A percentile compares a stretch with the other conserved stretches of the same genome.
Evolutionary conservation across 2,113 vertebrate species (phyloP).

Genomic region (mouse (Mus musculus)): DNA sequence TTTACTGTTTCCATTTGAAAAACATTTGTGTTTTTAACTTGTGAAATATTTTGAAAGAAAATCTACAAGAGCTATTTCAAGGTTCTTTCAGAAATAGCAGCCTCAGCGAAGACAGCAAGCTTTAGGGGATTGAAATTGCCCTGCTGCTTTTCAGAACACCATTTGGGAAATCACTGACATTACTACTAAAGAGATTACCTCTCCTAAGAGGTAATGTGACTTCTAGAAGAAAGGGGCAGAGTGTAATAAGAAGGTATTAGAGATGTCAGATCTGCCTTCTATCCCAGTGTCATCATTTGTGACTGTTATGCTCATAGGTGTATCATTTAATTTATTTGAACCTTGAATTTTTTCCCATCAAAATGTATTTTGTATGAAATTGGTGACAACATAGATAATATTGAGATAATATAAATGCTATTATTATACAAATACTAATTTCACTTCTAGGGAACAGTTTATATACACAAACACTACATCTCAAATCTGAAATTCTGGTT

Average conservation of each 20-base stretch:
- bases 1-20: slow-evolving; percentile 19
- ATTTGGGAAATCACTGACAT: slow-evolving; percentile 65
- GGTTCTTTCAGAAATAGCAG: slow-evolving; percentile 44
- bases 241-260: background rate
- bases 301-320: background rate
- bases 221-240: background rate
- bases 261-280: background rate
- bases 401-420: background rate
- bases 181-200: slow-evolving; percentile 28
- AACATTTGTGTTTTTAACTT: slow-evolving; percentile 17
- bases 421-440: background rate
- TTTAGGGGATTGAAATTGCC: slow-evolving; percentile 38
- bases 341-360: background rate
- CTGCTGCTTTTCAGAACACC: slow-evolving; percentile 42
- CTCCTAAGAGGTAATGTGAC: background rate
- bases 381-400: background rate
- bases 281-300: background rate
- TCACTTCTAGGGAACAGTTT: background rate
- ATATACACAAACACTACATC: background rate
- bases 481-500: background rate
- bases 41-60: slow-evolving; percentile 43
- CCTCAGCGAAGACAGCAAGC: background rate
- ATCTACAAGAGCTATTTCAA: slow-evolving; percentile 23
- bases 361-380: background rate
- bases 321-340: slow-evolving; percentile 27